Conservation (phyloP, 92 coral and sea anemone genomes). For the Virgularia gustaviana region DNA sequence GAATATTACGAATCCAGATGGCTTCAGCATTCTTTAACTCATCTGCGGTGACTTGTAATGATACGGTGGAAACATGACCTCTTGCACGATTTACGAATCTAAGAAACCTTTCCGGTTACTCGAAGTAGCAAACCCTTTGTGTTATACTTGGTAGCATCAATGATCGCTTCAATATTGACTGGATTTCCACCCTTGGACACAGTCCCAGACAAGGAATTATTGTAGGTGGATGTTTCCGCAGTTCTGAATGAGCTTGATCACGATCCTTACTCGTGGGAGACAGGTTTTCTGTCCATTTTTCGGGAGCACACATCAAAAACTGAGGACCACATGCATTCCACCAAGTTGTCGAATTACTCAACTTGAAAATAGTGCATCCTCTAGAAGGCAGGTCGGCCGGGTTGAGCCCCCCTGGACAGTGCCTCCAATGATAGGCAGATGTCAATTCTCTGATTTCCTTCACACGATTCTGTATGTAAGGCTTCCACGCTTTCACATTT, state of each 20-base stretch:
- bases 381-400: constrained; percentile 15
- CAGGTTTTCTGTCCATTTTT: not conserved
- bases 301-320: not conserved
- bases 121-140: constrained; percentile 6
- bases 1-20: too few species aligned
- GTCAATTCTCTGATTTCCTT: too few species aligned
- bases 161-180: not conserved
- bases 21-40: too few species aligned
- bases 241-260: not conserved
- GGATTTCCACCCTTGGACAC: not conserved
- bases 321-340: constrained; percentile 13
- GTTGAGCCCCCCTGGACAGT: too few species aligned
- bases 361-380: not conserved
- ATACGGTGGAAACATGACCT: too few species aligned
- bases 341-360: not conserved
- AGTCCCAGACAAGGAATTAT: not conserved
- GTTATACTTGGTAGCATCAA: not conserved
- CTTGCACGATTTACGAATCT: too few species aligned
- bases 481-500: not conserved
- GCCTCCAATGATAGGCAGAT: too few species aligned
- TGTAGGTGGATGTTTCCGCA: not conserved
- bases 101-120: not conserved
- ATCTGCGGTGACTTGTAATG: too few species aligned
- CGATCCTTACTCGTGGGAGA: not conserved
- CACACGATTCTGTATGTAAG: constrained; percentile 1